Evolutionary conservation across 2,113 vertebrate species (phyloP).

Genomic region (Lagopus leucura): DNA sequence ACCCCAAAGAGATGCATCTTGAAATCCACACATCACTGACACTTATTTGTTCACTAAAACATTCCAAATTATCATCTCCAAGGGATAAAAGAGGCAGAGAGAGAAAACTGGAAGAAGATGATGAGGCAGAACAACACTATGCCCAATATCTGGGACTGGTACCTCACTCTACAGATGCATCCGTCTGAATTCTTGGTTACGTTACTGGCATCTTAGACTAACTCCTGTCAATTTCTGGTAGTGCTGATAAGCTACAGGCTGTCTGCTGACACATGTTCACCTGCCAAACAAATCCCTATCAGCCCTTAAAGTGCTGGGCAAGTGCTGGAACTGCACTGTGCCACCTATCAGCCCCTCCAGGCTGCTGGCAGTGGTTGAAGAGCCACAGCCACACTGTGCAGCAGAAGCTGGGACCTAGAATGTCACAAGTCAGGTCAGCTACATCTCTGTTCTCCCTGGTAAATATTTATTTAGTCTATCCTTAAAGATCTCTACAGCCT

Average conservation of each 20-base stretch:
- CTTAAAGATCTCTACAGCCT: not conserved
- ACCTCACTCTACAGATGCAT: not conserved
- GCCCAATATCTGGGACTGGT: not conserved
- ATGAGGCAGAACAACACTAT: constrained; percentile 18
- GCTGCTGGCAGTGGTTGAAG: not conserved
- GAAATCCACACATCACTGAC: constrained; percentile 42
- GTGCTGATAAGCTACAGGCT: not conserved
- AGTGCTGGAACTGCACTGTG: not conserved
- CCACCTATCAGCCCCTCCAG: not conserved
- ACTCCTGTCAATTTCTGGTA: not conserved
- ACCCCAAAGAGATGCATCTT: not conserved
- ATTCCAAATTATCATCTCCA: constrained; percentile 24
- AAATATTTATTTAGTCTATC: not conserved
- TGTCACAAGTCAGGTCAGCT: not conserved
- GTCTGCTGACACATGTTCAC: not conserved
- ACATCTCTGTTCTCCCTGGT: not conserved
- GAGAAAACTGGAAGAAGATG: not conserved
- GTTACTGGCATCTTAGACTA: not conserved
- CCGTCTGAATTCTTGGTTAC: not conserved
- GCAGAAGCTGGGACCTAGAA: not conserved
- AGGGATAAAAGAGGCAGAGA: not conserved
- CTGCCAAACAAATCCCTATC: not conserved
- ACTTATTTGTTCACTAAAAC: constrained; percentile 45
- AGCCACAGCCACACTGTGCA: not conserved
- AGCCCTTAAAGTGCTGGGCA: not conserved